These are phyloP conservation scores for Pantherophis vulpinus DNA, from an alignment of 2,797 vertebrate species.

Conservation along the genomic window DNA sequence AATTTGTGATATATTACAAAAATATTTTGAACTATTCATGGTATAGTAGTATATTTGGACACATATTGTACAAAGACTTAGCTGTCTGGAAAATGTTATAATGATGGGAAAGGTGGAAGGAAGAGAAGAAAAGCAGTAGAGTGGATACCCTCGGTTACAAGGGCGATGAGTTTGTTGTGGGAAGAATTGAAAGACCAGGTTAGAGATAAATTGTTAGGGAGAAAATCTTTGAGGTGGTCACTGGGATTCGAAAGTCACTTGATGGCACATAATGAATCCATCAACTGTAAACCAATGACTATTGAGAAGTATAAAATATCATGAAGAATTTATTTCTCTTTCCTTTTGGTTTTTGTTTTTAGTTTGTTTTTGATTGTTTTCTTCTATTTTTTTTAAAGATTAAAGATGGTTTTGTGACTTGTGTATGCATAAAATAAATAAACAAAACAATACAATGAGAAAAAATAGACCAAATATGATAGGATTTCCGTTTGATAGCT, in stretches of 20 bases:
- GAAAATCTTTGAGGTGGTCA: neutral
- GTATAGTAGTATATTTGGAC: neutral
- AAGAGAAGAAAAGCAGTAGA: neutral
- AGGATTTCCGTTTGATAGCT: neutral
- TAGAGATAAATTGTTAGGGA: neutral
- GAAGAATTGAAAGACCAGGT: neutral
- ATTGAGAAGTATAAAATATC: neutral
- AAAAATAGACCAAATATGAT: neutral
- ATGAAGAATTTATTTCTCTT: neutral
- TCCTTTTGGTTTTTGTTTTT: neutral
- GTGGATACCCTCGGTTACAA: neutral
- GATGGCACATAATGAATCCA: neutral
- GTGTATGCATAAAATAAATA: neutral
- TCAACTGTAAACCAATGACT: neutral
- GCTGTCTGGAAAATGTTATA: neutral
- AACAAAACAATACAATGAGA: neutral
- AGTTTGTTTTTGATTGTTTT: neutral
- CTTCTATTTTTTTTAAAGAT: neutral
- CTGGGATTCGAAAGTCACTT: neutral
- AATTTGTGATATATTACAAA: neutral
- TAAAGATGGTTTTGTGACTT: neutral
- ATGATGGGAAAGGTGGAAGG: neutral
- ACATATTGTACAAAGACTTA: neutral
- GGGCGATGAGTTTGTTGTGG: neutral
- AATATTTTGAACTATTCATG: neutral